phyloP scores from a whole-genome alignment of 2,797 vertebrate species.

The Cynopterus sphinx region DNA sequence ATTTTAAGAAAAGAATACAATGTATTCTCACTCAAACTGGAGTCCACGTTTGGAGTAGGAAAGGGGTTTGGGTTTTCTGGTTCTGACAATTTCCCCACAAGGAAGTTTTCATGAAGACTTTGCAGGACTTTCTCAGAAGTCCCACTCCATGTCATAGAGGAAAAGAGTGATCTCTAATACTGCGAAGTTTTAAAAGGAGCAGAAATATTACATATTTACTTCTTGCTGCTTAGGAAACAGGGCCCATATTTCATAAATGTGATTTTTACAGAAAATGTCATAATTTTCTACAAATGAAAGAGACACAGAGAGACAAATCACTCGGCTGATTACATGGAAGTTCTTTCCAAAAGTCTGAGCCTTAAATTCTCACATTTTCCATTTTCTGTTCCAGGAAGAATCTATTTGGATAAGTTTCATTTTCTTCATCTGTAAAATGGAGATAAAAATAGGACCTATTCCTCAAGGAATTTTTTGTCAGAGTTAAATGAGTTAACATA shows the following conservation, averaged over 20 bases:
- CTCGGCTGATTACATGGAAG: slow-evolving; percentile 11
- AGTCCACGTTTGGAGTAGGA: neutral
- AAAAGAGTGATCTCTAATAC: neutral
- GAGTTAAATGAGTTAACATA: slow-evolving; percentile 29
- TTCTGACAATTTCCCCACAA: neutral
- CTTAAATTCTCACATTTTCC: slow-evolving; percentile 42
- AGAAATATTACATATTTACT: neutral
- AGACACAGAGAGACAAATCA: slow-evolving; percentile 33
- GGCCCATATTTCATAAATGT: neutral
- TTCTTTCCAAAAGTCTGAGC: slow-evolving; percentile 34
- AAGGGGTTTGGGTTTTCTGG: neutral
- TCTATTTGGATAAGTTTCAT: slow-evolving; percentile 37
- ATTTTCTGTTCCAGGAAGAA: slow-evolving; percentile 4
- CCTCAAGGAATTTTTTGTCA: slow-evolving; percentile 18
- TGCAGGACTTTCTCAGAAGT: neutral
- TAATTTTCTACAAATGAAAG: slow-evolving; percentile 42
- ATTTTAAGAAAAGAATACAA: slow-evolving; percentile 8
- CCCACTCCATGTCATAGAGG: neutral
- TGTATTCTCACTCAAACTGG: neutral
- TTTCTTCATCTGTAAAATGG: slow-evolving; percentile 43
- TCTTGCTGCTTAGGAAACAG: slow-evolving; percentile 30
- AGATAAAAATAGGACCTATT: neutral
- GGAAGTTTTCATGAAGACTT: neutral
- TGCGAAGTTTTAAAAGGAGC: neutral
- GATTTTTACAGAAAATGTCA: slow-evolving; percentile 40